Conservation (phyloP, 2,113 vertebrate genomes). For the Oryzias celebensis region DNA sequence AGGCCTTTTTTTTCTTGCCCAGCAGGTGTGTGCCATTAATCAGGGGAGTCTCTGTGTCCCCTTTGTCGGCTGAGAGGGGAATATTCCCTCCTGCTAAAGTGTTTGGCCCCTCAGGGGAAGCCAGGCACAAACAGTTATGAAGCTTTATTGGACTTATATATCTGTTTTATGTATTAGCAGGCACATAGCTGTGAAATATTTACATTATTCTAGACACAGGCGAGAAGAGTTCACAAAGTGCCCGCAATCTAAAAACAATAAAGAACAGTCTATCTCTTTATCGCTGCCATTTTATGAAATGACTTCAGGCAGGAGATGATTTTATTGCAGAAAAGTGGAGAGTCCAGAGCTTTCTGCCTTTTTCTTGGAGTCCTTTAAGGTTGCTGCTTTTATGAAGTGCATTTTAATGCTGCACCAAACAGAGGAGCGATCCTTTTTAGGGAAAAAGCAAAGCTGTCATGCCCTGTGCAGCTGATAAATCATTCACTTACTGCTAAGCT, state of each 20-base stretch:
- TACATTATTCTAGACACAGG: slow-evolving; percentile 79
- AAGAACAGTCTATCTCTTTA: slow-evolving; percentile 80
- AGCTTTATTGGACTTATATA: slow-evolving; percentile 81
- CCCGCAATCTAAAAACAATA: slow-evolving; percentile 82
- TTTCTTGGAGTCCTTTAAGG: slow-evolving; percentile 70
- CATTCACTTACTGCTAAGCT: slow-evolving; percentile 12
- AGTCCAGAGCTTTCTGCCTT: slow-evolving; percentile 69
- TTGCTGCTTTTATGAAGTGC: slow-evolving; percentile 75
- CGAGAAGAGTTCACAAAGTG: slow-evolving; percentile 75
- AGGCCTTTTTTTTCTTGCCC: slow-evolving; percentile 8
- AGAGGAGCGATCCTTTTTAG: slow-evolving; percentile 50
- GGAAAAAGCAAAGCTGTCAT: slow-evolving; percentile 54
- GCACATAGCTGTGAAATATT: slow-evolving; percentile 78
- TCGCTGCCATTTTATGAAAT: slow-evolving; percentile 80
- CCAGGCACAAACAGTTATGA: slow-evolving; percentile 74
- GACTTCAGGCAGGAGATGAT: slow-evolving; percentile 80
- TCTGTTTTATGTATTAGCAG: slow-evolving; percentile 80
- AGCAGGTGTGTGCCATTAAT: slow-evolving; percentile 59
- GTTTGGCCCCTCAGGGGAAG: slow-evolving; percentile 67
- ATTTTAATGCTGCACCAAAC: slow-evolving; percentile 70
- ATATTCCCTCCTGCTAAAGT: slow-evolving; percentile 68
- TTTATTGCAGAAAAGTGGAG: slow-evolving; percentile 74
- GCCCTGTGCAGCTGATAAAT: slow-evolving; percentile 51
- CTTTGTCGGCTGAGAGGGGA: slow-evolving; percentile 60
- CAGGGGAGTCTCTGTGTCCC: slow-evolving; percentile 53